Evolutionary conservation across 2,888 invertebrate genomes (phyloP), one percentile per base, ranked within the genome.

Genomic region (Philhelius pedissequus): DNA sequence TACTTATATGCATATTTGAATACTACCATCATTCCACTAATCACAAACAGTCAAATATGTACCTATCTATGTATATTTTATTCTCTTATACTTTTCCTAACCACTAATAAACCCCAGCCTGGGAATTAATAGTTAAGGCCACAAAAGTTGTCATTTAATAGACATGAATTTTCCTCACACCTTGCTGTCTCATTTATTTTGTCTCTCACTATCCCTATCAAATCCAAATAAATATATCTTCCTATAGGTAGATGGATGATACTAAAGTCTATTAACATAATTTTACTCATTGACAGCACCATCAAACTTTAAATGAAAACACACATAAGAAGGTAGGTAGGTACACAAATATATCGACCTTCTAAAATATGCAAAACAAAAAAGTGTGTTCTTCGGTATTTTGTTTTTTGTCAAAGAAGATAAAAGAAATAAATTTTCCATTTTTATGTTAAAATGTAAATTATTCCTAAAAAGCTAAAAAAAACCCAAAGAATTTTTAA

Each of bases 361-460:
- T 32, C 32, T 54, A 50, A 58, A 22, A 76, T 50, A 60, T 62
- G 69, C 68, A 30, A n/a, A 43, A 15, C 60, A 54, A 45, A 54
- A 76, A 69, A 40, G n/a, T 7, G 25, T 27, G 6, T 8, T 32
- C n/a, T 54, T 20, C n/a, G n/a, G n/a, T n/a, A 20, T 66, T 79
- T 68, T 70, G 43, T 70, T 69, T 64, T n/a, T 50, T 64, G 52
- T 22, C n/a, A 32, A 68, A 48, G 45, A 54, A 62, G 40, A 45
- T 50, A 69, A 52, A 52, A 60, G 35, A 84, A 84, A 84, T 84
- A 84, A 84, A 84, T 84, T 84, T 84, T 40, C 71, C 80, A 84
- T 76, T 84, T 83, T 84, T 76, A 84, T 84, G 84, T 71, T 56
- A 60, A 66, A 56, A 84, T 84, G 79, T 84, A 84, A 84, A 80